These are phyloP conservation scores for Acanthococcus lagerstroemiae DNA, from an alignment of 2,888 invertebrate genomes.

Conservation along the genomic window DNA sequence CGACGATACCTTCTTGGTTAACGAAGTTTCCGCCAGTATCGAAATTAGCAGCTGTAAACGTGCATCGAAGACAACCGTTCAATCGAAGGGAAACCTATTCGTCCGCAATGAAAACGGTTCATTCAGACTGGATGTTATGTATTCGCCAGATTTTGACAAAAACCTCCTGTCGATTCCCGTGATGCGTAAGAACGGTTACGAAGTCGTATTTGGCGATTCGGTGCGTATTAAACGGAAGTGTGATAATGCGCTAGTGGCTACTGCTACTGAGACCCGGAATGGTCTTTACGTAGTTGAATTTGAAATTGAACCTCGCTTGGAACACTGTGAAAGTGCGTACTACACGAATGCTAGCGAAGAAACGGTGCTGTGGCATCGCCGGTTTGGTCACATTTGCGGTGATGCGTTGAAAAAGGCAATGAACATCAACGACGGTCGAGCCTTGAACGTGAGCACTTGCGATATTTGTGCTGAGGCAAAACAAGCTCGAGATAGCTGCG, in stretches of 20 bases:
- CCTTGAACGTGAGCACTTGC: not conserved
- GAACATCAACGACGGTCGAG: not conserved
- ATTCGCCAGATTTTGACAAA: not conserved
- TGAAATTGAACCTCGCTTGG: no score
- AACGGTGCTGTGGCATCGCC: conserved; percentile 33
- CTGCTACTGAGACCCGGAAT: not conserved
- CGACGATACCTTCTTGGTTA: no score
- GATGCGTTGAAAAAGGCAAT: conserved; percentile 28
- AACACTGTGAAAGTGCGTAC: no score
- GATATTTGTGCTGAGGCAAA: not conserved
- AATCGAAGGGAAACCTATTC: not conserved
- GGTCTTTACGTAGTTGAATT: not conserved
- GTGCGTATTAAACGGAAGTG: not conserved
- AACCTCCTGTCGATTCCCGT: not conserved
- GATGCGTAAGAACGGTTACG: not conserved
- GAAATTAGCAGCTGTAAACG: no score
- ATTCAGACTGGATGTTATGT: not conserved
- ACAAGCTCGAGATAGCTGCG: not conserved
- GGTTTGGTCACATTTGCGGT: conserved; percentile 33
- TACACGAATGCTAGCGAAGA: no score
- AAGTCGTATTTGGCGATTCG: not conserved
- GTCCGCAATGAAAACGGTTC: no score
- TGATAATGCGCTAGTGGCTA: not conserved
- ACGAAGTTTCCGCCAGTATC: no score
- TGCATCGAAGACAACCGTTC: not conserved